Conservation (phyloP, 2,888 invertebrate species). For the Venusia cambrica region DNA sequence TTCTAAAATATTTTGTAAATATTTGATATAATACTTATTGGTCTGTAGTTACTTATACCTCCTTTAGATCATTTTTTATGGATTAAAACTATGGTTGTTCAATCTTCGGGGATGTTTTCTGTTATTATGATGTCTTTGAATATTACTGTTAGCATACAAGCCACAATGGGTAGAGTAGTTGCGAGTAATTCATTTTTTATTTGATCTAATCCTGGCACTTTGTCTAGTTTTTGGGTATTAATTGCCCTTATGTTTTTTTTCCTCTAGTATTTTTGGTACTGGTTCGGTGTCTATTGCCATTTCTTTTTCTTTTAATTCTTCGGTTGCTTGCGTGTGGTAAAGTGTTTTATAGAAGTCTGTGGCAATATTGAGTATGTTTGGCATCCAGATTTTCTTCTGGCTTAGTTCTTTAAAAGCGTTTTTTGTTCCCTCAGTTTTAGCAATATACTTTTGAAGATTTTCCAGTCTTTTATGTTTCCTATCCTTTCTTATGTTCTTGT, state of each 20-base stretch:
- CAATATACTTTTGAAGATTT: conserved; percentile 21
- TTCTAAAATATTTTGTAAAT: too few relatives aligned
- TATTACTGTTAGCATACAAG: conserved; percentile 23
- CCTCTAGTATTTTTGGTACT: conserved; percentile 25
- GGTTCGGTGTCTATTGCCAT: conserved; percentile 9
- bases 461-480: conserved; percentile 20
- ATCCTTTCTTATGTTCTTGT: conserved; percentile 24
- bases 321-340: conserved; percentile 14
- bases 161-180: conserved; percentile 23
- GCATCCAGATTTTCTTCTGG: conserved; percentile 23
- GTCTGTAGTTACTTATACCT: too few relatives aligned
- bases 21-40: too few relatives aligned
- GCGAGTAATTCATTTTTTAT: conserved; percentile 32
- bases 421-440: conserved; percentile 25
- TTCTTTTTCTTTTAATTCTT: conserved; percentile 4
- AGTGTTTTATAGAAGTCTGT: conserved; percentile 28
- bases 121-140: conserved; percentile 27
- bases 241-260: conserved; percentile 32
- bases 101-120: conserved; percentile 25
- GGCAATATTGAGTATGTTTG: conserved; percentile 27
- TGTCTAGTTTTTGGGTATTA: conserved; percentile 30
- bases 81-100: conserved; percentile 33
- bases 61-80: conserved; percentile 31
- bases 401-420: conserved; percentile 25
- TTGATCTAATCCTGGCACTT: conserved; percentile 32